phyloP scores from a whole-genome alignment of 2,888 invertebrate species.

The Balanococcus diminutus region DNA sequence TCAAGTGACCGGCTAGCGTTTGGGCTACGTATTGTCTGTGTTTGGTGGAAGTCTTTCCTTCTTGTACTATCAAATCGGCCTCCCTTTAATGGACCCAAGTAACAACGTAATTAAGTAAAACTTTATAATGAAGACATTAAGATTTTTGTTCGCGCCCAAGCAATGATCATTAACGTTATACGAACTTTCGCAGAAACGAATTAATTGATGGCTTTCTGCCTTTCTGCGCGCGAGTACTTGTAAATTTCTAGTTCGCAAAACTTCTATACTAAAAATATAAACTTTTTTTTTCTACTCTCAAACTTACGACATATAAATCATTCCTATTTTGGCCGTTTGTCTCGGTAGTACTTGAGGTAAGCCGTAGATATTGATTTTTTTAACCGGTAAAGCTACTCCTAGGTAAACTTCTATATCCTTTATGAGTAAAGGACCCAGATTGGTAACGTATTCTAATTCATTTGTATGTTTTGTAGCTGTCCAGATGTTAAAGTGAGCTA shows the following conservation, averaged over 20 bases:
- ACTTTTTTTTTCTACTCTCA: background rate
- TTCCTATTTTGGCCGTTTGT: constrained; percentile 42
- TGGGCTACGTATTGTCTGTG: constrained; percentile 40
- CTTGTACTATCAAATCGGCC: constrained; percentile 31
- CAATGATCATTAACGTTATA: constrained; percentile 12
- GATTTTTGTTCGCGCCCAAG: background rate
- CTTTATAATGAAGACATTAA: constrained; percentile 25
- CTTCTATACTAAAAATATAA: background rate
- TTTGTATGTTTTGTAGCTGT: background rate
- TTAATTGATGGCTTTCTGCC: background rate
- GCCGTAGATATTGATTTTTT: constrained; percentile 40
- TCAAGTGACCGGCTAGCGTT: constrained; percentile 8
- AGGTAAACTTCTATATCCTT: constrained; percentile 32
- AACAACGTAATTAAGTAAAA: constrained; percentile 20
- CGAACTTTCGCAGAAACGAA: background rate
- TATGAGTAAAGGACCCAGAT: background rate
- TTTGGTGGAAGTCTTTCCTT: background rate
- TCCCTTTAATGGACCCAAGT: constrained; percentile 21
- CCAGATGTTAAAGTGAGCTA: constrained; percentile 32
- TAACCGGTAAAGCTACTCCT: background rate
- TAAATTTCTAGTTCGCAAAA: background rate
- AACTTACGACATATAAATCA: constrained; percentile 52
- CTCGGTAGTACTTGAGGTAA: constrained; percentile 42
- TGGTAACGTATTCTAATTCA: background rate
- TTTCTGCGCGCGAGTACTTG: background rate